phyloP scores from a whole-genome alignment of 1,140 invertebrate genomes.

The Hypothenemus hampei region DNA sequence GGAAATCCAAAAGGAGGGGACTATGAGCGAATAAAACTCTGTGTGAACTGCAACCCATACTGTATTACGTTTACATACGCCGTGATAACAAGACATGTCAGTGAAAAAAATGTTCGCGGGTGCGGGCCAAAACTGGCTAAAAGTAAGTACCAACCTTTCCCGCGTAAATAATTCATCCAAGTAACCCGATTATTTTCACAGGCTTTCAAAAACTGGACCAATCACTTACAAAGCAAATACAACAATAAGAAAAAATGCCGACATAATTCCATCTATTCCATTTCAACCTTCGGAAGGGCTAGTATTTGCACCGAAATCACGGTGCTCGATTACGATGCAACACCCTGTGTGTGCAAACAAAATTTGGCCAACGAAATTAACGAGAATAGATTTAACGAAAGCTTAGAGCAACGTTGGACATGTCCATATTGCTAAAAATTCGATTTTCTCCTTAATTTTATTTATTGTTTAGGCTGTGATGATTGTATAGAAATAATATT shows the following conservation, averaged over 20 bases:
- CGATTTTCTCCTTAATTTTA: conserved; percentile 2
- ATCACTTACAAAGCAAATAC: conserved; percentile 27
- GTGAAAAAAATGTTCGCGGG: conserved; percentile 32
- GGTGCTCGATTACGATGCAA: conserved; percentile 29
- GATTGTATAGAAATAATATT: conserved; percentile 1
- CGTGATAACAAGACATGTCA: conserved; percentile 26
- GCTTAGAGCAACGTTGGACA: conserved; percentile 28
- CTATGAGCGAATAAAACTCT: conserved; percentile 14
- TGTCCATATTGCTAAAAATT: conserved; percentile 25
- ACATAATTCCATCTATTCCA: conserved; percentile 25
- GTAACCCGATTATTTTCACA: conserved; percentile 10
- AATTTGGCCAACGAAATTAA: conserved; percentile 30
- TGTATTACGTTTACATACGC: conserved; percentile 20
- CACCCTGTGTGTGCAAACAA: conserved; percentile 21
- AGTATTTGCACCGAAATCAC: conserved; percentile 36
- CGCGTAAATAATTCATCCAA: neutral
- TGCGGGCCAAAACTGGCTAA: conserved; percentile 34
- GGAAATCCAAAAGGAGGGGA: conserved; percentile 24
- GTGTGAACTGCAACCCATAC: neutral
- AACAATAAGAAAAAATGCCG: conserved; percentile 27
- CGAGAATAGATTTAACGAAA: conserved; percentile 36
- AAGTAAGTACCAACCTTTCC: conserved; percentile 27
- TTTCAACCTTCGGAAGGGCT: conserved; percentile 31
- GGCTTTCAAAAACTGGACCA: conserved; percentile 33
- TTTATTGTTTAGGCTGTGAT: conserved; percentile 7